These are phyloP conservation scores for Agonum fuliginosum DNA, from an alignment of 2,888 invertebrate genomes.

Conservation along the genomic window DNA sequence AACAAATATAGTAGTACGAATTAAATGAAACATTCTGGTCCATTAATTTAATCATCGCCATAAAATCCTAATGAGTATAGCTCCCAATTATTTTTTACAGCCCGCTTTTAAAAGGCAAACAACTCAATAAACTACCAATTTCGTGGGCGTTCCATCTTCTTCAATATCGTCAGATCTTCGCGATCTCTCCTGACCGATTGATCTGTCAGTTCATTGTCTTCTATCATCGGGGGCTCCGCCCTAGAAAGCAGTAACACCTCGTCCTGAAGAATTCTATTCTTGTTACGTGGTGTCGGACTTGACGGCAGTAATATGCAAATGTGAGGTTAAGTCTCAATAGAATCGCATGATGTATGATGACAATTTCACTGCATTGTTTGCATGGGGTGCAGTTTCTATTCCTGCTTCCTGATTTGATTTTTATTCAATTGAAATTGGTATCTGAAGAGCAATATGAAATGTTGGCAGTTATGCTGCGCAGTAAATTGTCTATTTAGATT, in stretches of 20 bases:
- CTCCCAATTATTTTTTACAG: too few species aligned
- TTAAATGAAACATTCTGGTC: too few species aligned
- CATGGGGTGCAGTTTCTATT: background rate
- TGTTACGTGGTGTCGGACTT: background rate
- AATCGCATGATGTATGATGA: conserved; percentile 24
- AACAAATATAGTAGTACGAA: too few species aligned
- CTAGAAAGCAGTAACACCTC: conserved; percentile 18
- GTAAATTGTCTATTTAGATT: too few species aligned
- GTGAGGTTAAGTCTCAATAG: conserved; percentile 4
- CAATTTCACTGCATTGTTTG: conserved; percentile 21
- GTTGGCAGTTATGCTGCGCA: too few species aligned
- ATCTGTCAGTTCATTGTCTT: conserved; percentile 29
- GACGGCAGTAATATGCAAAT: conserved; percentile 29
- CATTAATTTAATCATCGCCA: too few species aligned
- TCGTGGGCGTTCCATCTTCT: background rate
- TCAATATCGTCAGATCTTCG: background rate
- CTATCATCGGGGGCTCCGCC: background rate
- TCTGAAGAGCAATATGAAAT: too few species aligned
- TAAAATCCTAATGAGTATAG: too few species aligned
- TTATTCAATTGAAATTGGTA: too few species aligned
- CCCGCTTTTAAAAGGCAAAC: too few species aligned
- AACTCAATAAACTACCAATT: background rate
- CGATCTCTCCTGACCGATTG: background rate
- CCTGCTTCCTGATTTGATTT: background rate
- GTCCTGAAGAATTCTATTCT: background rate